Evolutionary conservation across 2,113 vertebrate genomes (phyloP), one percentile per base, ranked within the genome.

Genomic region (Microcebus murinus): DNA sequence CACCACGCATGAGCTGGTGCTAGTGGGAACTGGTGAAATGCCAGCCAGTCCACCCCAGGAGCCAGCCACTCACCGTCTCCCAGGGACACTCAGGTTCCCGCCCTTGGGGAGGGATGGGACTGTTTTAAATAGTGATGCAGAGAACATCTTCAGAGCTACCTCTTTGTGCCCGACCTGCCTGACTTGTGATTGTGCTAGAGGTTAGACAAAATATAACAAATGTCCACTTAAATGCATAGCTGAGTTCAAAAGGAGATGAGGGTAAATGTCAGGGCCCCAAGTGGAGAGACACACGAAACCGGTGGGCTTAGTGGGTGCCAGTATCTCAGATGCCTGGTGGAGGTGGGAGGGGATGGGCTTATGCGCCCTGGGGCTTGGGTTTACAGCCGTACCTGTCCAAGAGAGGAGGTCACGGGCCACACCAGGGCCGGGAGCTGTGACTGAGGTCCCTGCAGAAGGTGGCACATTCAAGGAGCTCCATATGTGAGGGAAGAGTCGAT

Each of bases 301-400:
- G 61, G 42, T 31, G 20, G 27, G 12, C 2, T 39, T 42, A 27
- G n/a, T 23, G 21, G 50, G 31, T 52, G 82, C 50, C 23, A 29
- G 52, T 80, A 31, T 15, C 42, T 79, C 42, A 29, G 27, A 63
- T 39, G 52, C 6, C 27, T 13, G 31, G 48, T 18, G 31, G 13
- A 9, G 39, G 25, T 11, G 23, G 48, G 9, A 3, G 23, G 10
- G 29, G 0, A 14, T 18, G 25, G 52, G 23, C 45, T 29, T 45
- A 61, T 42, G 18, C 6, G 11, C 34, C 25, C 15, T 39, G 9
- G 50, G 31, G 12, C 36, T 67, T 68, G 80, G 14, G 67, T 63
- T 61, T 1, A 50, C 4, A 36, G 45, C 34, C 12, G 0, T 34
- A 23, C 5, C 1, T 8, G 13, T 18, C 3, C 12, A 55, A 9